Base-by-base conservation (phyloP, 2,797 vertebrate genomes). In the Lindbergichthys nudifrons region DNA sequence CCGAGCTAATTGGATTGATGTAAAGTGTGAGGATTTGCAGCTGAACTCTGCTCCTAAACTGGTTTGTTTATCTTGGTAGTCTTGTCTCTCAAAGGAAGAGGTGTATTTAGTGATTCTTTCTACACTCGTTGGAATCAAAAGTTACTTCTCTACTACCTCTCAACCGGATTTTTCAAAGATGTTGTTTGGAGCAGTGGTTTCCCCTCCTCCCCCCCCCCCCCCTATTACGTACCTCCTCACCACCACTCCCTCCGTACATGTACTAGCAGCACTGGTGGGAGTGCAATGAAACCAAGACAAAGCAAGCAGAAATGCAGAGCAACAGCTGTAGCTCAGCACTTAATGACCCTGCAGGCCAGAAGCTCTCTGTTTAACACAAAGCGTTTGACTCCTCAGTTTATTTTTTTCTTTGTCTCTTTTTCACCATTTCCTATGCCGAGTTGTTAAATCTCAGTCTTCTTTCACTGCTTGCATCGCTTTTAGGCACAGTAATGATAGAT, bases 231-330 rank as follows among this genome's bases (percentile, higher is more conserved):
- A 59, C 57, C 76, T 81, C 83, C 67, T 80, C 70, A 15, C 68
- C 46, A n/a, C 85, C 82, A 77, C 88, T 89, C 87, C 85, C 75
- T 80, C 43, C 30, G 18, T 81, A 61, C 83, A 65, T 80, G 87
- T 86, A 81, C 71, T 65, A 85, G 88, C 88, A 89, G 72, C 69
- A 81, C 62, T 73, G 75, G 54, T 64, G 73, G 60, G 58, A 77
- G 80, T 52, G 71, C 65, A 83, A 68, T 78, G 77, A 87, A 86
- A 87, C 76, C 76, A 77, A 77, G 65, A 75, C 70, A 26, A 57
- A 71, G 63, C 69, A 53, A 72, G 81, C 70, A 78, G 65, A 89
- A 84, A 77, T 56, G 26, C 62, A 26, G 67, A 65, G 51, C 70
- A 82, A 69, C 66, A 81, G 67, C 70, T 79, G 62, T 67, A 73